Percentiles rank a stretch among this genome's conserved stretches.
phyloP scores from a whole-genome alignment of 1,140 invertebrate genomes.

The Stegodyphus mimosarum region DNA sequence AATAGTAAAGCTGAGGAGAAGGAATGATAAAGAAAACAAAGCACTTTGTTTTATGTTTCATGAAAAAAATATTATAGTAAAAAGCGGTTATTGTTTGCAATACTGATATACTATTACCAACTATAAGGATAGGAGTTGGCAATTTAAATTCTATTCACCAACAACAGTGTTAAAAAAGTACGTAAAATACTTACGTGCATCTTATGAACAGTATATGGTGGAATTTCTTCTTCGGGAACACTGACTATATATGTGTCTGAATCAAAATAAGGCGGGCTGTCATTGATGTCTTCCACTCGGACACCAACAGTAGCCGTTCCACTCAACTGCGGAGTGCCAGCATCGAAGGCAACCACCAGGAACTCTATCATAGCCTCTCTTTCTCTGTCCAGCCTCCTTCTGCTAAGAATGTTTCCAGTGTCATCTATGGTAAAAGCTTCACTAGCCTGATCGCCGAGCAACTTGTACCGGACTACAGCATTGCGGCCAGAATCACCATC shows the following conservation, averaged over 20 bases:
- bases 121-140: no score
- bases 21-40: no score
- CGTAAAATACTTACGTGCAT: slow-evolving; percentile 58
- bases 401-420: slow-evolving; percentile 68
- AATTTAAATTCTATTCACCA: no score
- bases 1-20: no score
- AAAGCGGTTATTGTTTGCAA: no score
- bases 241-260: slow-evolving; percentile 62
- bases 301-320: slow-evolving; percentile 74
- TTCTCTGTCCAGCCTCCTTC: slow-evolving; percentile 65
- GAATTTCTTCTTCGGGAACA: slow-evolving; percentile 65
- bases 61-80: no score
- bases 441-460: slow-evolving; percentile 72
- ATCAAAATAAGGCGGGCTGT: slow-evolving; percentile 65
- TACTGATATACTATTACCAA: no score
- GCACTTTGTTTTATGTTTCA: no score
- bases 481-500: slow-evolving; percentile 94
- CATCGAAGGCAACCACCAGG: slow-evolving; percentile 69
- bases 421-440: slow-evolving; percentile 68
- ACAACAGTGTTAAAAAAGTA: background rate
- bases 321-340: slow-evolving; percentile 65
- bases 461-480: slow-evolving; percentile 89
- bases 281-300: slow-evolving; percentile 75
- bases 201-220: slow-evolving; percentile 64
- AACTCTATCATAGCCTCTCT: slow-evolving; percentile 68